phyloP scores from a whole-genome alignment of 2,888 invertebrate species.

The Pasiphila rectangulata region DNA sequence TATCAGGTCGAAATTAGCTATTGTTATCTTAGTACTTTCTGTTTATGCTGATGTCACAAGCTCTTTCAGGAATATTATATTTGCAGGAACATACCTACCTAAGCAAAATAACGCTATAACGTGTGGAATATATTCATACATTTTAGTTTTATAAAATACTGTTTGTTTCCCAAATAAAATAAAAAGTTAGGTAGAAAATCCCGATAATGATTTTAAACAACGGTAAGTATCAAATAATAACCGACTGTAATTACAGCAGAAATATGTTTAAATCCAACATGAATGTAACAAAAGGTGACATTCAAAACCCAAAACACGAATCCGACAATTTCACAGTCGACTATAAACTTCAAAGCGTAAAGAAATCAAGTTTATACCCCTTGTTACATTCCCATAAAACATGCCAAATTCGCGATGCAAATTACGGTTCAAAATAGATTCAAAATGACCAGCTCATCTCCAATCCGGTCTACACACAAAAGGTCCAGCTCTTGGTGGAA shows the following conservation, averaged over 20 bases:
- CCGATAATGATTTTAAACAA: too few species aligned
- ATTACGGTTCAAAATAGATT: slow-evolving; percentile 20
- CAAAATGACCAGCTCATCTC: slow-evolving; percentile 17
- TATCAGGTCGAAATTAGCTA: slow-evolving; percentile 83
- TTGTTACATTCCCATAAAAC: slow-evolving; percentile 21
- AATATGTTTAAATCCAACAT: too few species aligned
- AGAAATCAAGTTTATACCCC: slow-evolving; percentile 8
- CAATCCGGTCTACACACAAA: slow-evolving; percentile 12
- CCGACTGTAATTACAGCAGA: too few species aligned
- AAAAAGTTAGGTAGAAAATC: too few species aligned
- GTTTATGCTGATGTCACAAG: too few species aligned
- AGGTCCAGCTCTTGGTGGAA: neutral
- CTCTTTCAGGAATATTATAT: too few species aligned
- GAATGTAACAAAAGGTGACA: neutral
- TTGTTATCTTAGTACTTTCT: neutral
- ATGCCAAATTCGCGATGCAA: slow-evolving; percentile 19
- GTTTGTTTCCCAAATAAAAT: too few species aligned
- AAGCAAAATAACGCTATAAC: too few species aligned
- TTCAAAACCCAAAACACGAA: neutral
- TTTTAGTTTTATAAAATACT: too few species aligned
- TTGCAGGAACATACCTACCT: too few species aligned
- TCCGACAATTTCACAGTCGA: slow-evolving; percentile 13
- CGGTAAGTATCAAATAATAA: too few species aligned
- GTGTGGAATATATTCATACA: too few species aligned
- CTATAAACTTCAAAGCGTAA: slow-evolving; percentile 2